These are phyloP conservation scores for Drosophila anceps DNA, from an alignment of 2,888 invertebrate genomes.

Conservation along the genomic window DNA sequence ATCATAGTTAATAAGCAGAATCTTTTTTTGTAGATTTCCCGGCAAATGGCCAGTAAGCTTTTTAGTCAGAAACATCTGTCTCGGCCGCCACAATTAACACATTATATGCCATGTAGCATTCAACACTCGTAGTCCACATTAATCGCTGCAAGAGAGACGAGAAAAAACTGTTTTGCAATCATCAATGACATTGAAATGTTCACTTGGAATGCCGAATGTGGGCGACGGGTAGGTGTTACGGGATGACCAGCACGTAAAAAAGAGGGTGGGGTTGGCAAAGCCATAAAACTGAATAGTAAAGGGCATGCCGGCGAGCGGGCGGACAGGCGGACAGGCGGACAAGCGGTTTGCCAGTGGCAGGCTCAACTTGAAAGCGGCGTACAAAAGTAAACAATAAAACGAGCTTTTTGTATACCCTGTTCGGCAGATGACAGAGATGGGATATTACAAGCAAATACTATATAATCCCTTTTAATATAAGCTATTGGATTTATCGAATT, in stretches of 20 bases:
- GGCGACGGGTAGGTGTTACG: constrained; percentile 6
- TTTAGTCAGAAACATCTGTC: constrained; percentile 31
- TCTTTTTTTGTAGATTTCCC: constrained; percentile 37
- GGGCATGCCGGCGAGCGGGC: neutral
- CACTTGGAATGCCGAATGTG: constrained; percentile 67
- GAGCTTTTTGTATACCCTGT: constrained; percentile 26
- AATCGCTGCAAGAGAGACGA: constrained; percentile 38
- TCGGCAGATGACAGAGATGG: neutral
- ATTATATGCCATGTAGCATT: constrained; percentile 55
- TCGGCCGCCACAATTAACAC: constrained; percentile 69
- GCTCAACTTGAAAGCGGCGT: constrained; percentile 73
- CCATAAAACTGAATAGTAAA: constrained; percentile 25
- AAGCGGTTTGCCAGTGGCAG: constrained; percentile 54
- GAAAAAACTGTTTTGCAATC: constrained; percentile 60
- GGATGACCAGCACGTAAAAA: neutral
- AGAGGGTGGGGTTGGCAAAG: constrained; percentile 18
- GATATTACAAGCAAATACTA: neutral
- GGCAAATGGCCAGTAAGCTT: constrained; percentile 24
- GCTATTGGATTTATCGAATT: neutral
- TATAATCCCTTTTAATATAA: neutral
- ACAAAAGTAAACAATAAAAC: constrained; percentile 71
- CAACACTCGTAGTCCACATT: constrained; percentile 53
- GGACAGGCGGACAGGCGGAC: neutral
- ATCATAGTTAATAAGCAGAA: constrained; percentile 77
- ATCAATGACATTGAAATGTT: constrained; percentile 80